Evolutionary conservation across 2,888 invertebrate genomes (phyloP).

Genomic region (Nomada ruficornis): DNA sequence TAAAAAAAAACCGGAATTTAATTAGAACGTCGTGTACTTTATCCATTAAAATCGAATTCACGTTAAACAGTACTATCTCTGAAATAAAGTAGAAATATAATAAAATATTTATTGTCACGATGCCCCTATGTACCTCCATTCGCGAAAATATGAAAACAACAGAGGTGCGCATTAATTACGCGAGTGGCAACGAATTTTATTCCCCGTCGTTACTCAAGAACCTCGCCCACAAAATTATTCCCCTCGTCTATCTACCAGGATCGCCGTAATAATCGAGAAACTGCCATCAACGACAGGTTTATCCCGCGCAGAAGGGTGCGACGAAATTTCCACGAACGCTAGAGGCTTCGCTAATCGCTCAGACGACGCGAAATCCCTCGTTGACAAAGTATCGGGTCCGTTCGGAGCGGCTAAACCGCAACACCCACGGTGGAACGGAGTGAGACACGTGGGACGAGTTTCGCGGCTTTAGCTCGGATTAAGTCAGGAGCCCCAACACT

Average conservation of each 20-base stretch:
- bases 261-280: not conserved
- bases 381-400: constrained; percentile 46
- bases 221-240: not conserved
- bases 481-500: constrained; percentile 64
- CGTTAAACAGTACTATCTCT: too few relatives aligned
- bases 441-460: constrained; percentile 34
- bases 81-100: too few relatives aligned
- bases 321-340: constrained; percentile 28
- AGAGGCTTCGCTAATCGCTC: constrained; percentile 22
- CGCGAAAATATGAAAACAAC: too few relatives aligned
- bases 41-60: too few relatives aligned
- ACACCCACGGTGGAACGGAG: constrained; percentile 24
- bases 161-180: too few relatives aligned
- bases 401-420: constrained; percentile 19
- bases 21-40: too few relatives aligned
- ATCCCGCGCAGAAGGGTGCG: constrained; percentile 3
- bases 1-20: too few relatives aligned
- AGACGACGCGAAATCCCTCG: constrained; percentile 31
- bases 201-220: not conserved
- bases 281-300: constrained; percentile 13
- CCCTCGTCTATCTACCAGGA: not conserved
- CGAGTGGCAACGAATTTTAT: too few relatives aligned
- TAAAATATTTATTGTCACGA: too few relatives aligned
- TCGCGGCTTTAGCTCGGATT: constrained; percentile 59
- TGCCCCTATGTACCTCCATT: too few relatives aligned